These are phyloP conservation scores for Drosophila melanosoma DNA, from an alignment of 2,888 invertebrate genomes.

Conservation along the genomic window DNA sequence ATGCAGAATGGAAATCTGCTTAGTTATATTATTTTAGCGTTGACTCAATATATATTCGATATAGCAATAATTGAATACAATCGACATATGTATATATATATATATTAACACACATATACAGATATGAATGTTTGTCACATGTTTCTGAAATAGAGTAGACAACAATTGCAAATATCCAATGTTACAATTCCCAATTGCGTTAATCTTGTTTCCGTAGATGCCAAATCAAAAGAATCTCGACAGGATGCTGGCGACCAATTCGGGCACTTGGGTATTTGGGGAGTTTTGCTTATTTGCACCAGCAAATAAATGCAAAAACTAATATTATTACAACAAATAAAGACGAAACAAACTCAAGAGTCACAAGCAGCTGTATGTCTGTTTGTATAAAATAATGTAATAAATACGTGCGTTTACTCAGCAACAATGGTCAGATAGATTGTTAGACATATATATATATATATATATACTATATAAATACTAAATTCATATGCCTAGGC, in stretches of 20 bases:
- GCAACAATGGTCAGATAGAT: conserved; percentile 36
- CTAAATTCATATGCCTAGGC: neutral
- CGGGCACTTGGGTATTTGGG: neutral
- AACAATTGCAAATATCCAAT: conserved; percentile 34
- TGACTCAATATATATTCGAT: conserved; percentile 29
- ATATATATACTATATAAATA: conserved; percentile 40
- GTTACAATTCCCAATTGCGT: conserved; percentile 71
- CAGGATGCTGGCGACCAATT: conserved; percentile 15
- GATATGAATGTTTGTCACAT: conserved; percentile 1
- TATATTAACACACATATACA: conserved; percentile 24
- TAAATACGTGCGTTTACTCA: conserved; percentile 30
- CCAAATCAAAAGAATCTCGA: conserved; percentile 15
- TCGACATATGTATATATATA: conserved; percentile 9
- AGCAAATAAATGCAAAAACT: conserved; percentile 70
- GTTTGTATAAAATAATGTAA: conserved; percentile 6
- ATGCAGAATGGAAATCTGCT: neutral
- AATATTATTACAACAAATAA: conserved; percentile 74
- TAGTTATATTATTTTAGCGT: conserved; percentile 11
- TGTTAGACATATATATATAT: conserved; percentile 37
- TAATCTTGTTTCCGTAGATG: conserved; percentile 64
- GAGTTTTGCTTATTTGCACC: conserved; percentile 52
- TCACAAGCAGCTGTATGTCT: conserved; percentile 14
- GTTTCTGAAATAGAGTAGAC: conserved; percentile 23
- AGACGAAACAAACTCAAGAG: conserved; percentile 42
- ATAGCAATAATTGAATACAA: conserved; percentile 24